phyloP scores from a whole-genome alignment of 2,888 invertebrate genomes.

The Alsophila aescularia region DNA sequence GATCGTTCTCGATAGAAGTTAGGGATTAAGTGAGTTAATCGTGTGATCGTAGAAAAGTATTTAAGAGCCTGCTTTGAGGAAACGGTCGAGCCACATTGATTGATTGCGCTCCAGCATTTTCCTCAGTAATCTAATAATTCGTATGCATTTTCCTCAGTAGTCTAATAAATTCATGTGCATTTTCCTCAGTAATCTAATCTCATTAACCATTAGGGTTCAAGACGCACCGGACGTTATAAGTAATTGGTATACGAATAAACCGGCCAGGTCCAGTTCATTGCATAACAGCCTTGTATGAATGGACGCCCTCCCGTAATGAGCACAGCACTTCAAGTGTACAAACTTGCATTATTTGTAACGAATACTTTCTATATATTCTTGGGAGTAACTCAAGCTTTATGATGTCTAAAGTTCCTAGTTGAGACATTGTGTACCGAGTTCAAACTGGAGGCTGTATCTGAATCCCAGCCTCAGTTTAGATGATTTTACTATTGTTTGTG shows the following conservation, averaged over 20 bases:
- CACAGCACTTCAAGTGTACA: constrained; percentile 3
- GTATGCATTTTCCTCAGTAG: too few species aligned
- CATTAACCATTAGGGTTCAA: constrained; percentile 16
- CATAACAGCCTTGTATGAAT: constrained; percentile 19
- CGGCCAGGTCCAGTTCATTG: constrained; percentile 29
- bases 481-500: too few species aligned
- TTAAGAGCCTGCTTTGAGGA: background rate
- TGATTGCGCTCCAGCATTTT: constrained; percentile 2
- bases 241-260: constrained; percentile 22
- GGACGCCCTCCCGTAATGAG: constrained; percentile 18
- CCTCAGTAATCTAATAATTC: too few species aligned
- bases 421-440: too few species aligned
- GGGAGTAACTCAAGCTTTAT: background rate
- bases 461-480: too few species aligned
- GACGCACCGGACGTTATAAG: constrained; percentile 17
- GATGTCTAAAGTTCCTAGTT: too few species aligned
- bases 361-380: constrained; percentile 9
- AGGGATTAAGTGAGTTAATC: background rate
- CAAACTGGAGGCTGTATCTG: too few species aligned
- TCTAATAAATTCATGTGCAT: too few species aligned
- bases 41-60: background rate
- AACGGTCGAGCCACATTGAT: background rate
- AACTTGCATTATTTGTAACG: constrained; percentile 2
- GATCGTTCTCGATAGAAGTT: background rate
- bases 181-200: too few species aligned